These are phyloP conservation scores for Ptychadena robeensis DNA, from an alignment of 2,797 vertebrate genomes.

Conservation along the genomic window DNA sequence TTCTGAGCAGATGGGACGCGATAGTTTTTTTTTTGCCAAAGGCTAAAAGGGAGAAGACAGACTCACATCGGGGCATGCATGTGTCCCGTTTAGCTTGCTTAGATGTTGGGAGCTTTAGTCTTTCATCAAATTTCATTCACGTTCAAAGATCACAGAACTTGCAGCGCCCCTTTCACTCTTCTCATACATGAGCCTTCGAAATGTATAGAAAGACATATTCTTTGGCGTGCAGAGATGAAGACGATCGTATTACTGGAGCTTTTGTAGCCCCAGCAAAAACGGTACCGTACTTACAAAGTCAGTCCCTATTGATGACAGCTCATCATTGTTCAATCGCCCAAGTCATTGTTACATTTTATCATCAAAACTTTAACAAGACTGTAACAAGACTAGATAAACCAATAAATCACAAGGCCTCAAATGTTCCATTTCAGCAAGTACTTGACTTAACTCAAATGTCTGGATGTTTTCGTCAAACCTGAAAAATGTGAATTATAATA, in stretches of 20 bases:
- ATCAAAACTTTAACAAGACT: not conserved
- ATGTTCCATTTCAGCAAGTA: not conserved
- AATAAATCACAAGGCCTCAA: not conserved
- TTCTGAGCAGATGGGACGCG: constrained; percentile 55
- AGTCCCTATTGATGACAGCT: constrained; percentile 4
- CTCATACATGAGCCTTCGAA: constrained; percentile 44
- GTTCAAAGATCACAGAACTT: constrained; percentile 54
- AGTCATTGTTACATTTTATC: constrained; percentile 37
- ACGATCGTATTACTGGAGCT: constrained; percentile 41
- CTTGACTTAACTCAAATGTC: not conserved
- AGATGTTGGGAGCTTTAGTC: constrained; percentile 45
- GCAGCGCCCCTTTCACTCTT: constrained; percentile 34
- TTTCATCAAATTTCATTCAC: constrained; percentile 55
- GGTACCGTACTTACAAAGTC: constrained; percentile 28
- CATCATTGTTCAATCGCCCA: constrained; percentile 32
- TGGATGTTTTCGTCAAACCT: not conserved
- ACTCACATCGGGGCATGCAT: constrained; percentile 20
- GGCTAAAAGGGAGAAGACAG: constrained; percentile 28
- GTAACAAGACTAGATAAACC: not conserved
- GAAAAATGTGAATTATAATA: too few species aligned
- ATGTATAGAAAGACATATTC: constrained; percentile 59
- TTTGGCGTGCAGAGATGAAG: constrained; percentile 51
- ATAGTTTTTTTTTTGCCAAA: constrained; percentile 39
- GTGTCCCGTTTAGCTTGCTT: constrained; percentile 16
- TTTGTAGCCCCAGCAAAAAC: constrained; percentile 46